Percentiles rank a stretch among this genome's conserved stretches.
These are phyloP conservation scores for Iguana delicatissima DNA, from an alignment of 2,797 vertebrate species.

Conservation along the genomic window DNA sequence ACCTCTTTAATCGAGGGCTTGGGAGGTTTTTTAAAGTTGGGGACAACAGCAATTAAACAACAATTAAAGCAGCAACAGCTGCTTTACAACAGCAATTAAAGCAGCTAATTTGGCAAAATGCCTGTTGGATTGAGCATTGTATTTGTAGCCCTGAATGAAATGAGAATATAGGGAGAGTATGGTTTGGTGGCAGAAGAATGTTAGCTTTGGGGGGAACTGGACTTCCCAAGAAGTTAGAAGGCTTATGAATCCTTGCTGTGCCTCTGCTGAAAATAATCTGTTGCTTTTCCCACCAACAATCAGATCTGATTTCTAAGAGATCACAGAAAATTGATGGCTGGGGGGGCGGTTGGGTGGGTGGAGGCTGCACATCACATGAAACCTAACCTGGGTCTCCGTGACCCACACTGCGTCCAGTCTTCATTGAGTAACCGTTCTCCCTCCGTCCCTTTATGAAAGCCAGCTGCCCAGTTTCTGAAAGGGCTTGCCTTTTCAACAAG, in stretches of 20 bases:
- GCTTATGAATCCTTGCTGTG: too few relatives aligned
- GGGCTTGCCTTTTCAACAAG: slow-evolving; percentile 3
- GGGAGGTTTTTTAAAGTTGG: neutral
- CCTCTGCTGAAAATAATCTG: neutral
- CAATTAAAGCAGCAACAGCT: neutral
- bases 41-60: neutral
- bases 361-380: neutral
- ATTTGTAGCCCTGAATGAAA: neutral
- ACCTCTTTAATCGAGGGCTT: neutral
- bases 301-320: neutral
- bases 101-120: neutral
- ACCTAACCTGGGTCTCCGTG: neutral
- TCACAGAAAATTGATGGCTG: neutral
- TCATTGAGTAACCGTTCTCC: too few relatives aligned
- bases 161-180: neutral
- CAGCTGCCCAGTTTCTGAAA: neutral
- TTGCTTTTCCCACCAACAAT: neutral
- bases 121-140: neutral
- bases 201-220: too few relatives aligned
- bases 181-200: too few relatives aligned
- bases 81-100: neutral
- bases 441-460: neutral
- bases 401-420: neutral
- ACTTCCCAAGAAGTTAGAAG: too few relatives aligned
- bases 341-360: too few relatives aligned